A percentile compares a stretch with the other conserved stretches of the same genome.
phyloP scores from a whole-genome alignment of 2,113 vertebrate species.

The Muntiacus reevesi region DNA sequence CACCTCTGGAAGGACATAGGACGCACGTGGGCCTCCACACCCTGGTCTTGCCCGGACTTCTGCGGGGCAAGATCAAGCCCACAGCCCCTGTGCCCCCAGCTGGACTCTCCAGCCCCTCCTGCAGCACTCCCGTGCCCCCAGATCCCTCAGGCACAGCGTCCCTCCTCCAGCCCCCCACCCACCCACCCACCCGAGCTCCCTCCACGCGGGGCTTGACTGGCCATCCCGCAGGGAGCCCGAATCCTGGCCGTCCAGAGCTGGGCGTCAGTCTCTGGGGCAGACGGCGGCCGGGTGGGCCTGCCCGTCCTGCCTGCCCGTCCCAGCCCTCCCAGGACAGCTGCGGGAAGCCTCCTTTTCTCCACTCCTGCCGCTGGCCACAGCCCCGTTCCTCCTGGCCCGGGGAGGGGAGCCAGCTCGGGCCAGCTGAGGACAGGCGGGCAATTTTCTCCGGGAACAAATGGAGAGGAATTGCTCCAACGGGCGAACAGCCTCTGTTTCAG shows the following conservation, averaged over 20 bases:
- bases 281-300: accelerated
- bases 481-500: slow-evolving; percentile 23
- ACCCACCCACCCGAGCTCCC: accelerated
- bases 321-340: accelerated
- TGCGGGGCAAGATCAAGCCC: not conserved
- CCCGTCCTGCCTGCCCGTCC: not conserved
- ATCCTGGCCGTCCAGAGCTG: not conserved
- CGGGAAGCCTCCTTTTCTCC: not conserved
- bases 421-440: not conserved
- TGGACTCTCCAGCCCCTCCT: accelerated
- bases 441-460: slow-evolving; percentile 54
- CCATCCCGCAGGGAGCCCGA: accelerated
- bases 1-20: accelerated
- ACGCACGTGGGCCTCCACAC: accelerated
- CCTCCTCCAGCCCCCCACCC: accelerated
- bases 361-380: accelerated
- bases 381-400: not conserved
- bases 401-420: not conserved
- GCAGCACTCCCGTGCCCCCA: accelerated
- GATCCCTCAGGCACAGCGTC: accelerated
- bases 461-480: slow-evolving; percentile 22
- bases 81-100: not conserved
- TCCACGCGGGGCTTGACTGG: accelerated
- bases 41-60: not conserved
- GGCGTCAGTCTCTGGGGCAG: not conserved